Conservation (phyloP, 2,797 vertebrate species). For the Brotula barbata region DNA sequence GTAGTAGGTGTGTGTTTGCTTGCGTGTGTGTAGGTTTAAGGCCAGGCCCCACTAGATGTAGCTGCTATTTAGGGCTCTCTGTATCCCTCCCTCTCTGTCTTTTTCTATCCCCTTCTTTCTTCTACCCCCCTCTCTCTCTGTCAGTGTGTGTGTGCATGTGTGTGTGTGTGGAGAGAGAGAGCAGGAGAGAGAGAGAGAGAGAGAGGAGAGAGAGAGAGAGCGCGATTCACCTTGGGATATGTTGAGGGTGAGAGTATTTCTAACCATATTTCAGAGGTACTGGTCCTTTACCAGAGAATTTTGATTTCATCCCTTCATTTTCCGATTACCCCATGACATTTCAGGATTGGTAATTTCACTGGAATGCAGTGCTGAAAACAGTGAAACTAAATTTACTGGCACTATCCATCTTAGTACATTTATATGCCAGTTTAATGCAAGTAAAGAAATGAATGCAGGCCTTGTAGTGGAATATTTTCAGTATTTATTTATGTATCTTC, state of each 20-base stretch:
- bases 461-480: no score
- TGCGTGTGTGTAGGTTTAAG: conserved; percentile 36
- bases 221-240: conserved; percentile 55
- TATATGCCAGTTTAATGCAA: no score
- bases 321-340: no score
- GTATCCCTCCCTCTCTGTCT: conserved; percentile 9
- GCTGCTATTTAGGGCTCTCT: conserved; percentile 59
- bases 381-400: no score
- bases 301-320: no score
- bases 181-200: neutral
- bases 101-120: conserved; percentile 3
- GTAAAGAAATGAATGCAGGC: no score
- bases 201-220: neutral
- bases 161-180: neutral
- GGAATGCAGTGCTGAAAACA: no score
- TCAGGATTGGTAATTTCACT: no score
- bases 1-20: conserved; percentile 8
- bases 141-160: neutral
- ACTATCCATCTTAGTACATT: no score
- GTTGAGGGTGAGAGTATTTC: neutral
- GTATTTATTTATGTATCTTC: no score
- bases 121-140: conserved; percentile 17
- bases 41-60: conserved; percentile 59
- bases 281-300: no score
- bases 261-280: no score